Conservation (phyloP, 2,888 invertebrate species). For the Exocentrus adspersus region DNA sequence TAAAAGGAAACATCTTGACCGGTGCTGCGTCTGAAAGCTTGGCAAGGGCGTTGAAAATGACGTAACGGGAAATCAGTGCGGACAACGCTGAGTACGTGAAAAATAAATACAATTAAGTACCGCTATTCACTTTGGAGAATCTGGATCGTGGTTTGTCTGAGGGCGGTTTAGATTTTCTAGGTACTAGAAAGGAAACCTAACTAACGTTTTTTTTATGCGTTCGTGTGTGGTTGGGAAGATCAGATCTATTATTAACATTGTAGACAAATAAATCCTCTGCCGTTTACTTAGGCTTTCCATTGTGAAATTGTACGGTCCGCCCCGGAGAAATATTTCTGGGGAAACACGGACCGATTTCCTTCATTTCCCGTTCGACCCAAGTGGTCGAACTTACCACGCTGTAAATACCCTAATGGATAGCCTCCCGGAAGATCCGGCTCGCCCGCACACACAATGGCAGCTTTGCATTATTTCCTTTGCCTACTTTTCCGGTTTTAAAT, state of each 20-base stretch:
- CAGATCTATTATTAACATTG: no score
- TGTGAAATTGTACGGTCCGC: conserved; percentile 3
- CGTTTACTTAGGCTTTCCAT: not conserved
- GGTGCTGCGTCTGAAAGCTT: conserved; percentile 37
- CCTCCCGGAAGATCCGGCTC: conserved; percentile 13
- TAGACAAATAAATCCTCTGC: not conserved
- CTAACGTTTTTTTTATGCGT: no score
- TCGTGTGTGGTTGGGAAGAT: no score
- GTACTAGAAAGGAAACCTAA: no score
- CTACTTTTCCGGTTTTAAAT: conserved; percentile 6
- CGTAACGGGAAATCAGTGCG: conserved; percentile 52
- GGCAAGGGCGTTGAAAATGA: conserved; percentile 44
- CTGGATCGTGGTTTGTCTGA: no score
- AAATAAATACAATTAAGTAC: conserved; percentile 47
- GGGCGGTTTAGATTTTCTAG: no score
- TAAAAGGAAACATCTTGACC: conserved; percentile 43
- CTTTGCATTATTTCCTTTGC: conserved; percentile 5
- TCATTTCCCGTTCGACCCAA: conserved; percentile 48
- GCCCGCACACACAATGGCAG: conserved; percentile 6
- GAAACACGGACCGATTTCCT: conserved; percentile 53
- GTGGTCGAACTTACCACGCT: conserved; percentile 21
- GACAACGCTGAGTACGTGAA: conserved; percentile 43
- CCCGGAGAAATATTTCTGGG: conserved; percentile 41
- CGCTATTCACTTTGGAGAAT: no score
- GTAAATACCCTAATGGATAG: conserved; percentile 21